Evolutionary conservation across 64 coral and sea anemone genomes (phyloP), one percentile per base, ranked within the genome.

Genomic region (Hydrozoanthus tunicans): DNA sequence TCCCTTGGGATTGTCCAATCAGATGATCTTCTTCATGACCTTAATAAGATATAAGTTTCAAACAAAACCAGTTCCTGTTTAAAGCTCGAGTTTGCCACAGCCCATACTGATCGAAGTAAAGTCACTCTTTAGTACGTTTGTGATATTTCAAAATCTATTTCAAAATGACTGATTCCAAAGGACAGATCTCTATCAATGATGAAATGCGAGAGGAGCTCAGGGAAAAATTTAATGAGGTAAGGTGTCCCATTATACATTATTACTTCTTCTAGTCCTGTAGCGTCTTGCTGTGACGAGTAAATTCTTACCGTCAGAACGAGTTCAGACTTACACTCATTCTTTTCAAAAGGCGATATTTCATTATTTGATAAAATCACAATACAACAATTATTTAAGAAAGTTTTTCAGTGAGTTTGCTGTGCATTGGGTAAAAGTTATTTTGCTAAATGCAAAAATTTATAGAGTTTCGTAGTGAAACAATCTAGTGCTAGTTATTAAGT

Each of bases 181-280:
- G 84, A 74, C 84, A 88, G 53, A 88, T 88, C 32, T 74, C 84
- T 6, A 88, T 88, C 6, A 88, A 88, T 88, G 84, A 88, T 26
- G 84, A 88, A 88, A 88, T 88, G 84, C 70, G 70, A 74, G 69
- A 88, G 15, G 84, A 88, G 51, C 55, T 88, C 11, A 88, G 68
- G 56, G 84, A 88, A 25, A 88, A 88, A 75, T 88, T 88, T 13
- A 73, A 20, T 6, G 84, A 88, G 84, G 84, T 88, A 73, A 88
- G 69, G 10, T 10, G 57, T 74, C 12, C 68, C 67, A 70, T 57
- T 58, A 14, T 58, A 58, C 15, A 61, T 0, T 73, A 71, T 55
- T 13, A 83, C 2, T 70, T 6, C 9, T 9, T 11, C 9, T 81
- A 62, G 61, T 59, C 12, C 8, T 51, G 9, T 12, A 59, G 78